Evolutionary conservation across 2,797 vertebrate species (phyloP), one percentile per base, ranked within the genome.

Genomic region (Pelodytes ibericus): DNA sequence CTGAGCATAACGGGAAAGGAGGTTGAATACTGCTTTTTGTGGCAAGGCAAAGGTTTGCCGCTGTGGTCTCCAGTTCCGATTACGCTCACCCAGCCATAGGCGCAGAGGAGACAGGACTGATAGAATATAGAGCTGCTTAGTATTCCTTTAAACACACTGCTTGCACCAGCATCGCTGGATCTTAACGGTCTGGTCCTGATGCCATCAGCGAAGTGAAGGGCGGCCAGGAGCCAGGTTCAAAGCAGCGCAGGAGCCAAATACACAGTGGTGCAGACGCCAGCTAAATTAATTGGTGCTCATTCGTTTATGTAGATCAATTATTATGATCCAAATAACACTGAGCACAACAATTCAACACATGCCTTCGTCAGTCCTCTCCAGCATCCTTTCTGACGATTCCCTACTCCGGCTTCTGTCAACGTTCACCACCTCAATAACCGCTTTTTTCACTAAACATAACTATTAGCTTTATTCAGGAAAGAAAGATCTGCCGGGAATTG

Each of bases 261-360:
- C 53, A 29, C 27, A 72, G 33, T 27, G 8, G 18, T 63, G 44
- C 41, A 72, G 44, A 53, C 25, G 27, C 71, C 71, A 39, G 31
- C 41, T 56, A 74, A 74, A 74, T 64, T 56, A 64, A 65, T 65
- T 64, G 71, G 60, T 1, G 25, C 5, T 22, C 24, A 24, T 74
- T 64, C 44, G 65, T 64, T n/a, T 74, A 64, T 74, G 61, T 49
- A 65, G 25, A 20, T 47, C 49, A 74, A 74, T 74, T 74, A 65
- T 49, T 7, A 41, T 29, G 49, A 64, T 27, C 47, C 29, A 41
- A 41, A 29, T 27, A 74, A 13, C 30, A n/a, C 13, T 47, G 13
- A 16, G 3, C 44, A 15, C 11, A n/a, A 15, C 13, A 15, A 18
- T 18, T 13, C 44, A 15, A 18, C 18, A n/a, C 18, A 4, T 47